Evolutionary conservation across 2,113 vertebrate genomes (phyloP).

Genomic region (Pedionomus torquatus): DNA sequence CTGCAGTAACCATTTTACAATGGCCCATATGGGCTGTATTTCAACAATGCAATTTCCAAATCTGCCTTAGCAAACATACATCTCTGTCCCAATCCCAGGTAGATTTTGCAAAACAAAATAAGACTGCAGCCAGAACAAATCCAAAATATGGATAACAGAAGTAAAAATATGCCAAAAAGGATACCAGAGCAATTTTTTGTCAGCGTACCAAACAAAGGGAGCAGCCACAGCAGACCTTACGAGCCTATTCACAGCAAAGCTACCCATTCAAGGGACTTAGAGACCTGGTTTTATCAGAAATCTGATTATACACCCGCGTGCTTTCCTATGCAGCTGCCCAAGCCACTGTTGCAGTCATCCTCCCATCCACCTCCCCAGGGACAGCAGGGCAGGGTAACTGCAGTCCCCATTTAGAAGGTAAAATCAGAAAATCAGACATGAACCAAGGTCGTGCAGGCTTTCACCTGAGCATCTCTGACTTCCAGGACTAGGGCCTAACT

Average conservation of each 20-base stretch:
- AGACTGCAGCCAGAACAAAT: slow-evolving; percentile 48
- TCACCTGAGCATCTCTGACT: neutral
- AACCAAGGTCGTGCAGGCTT: neutral
- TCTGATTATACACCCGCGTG: slow-evolving; percentile 46
- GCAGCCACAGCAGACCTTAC: neutral
- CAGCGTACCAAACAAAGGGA: slow-evolving; percentile 32
- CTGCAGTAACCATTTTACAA: slow-evolving; percentile 75
- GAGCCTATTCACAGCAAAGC: slow-evolving; percentile 29
- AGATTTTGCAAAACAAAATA: slow-evolving; percentile 66
- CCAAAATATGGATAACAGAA: slow-evolving; percentile 63
- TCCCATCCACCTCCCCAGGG: neutral
- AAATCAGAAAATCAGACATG: neutral
- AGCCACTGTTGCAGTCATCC: neutral
- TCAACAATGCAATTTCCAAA: slow-evolving; percentile 81
- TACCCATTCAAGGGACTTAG: slow-evolving; percentile 38
- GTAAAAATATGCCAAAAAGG: slow-evolving; percentile 56
- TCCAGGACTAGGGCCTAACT: neutral
- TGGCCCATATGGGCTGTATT: slow-evolving; percentile 77
- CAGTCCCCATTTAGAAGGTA: neutral
- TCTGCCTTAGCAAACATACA: slow-evolving; percentile 76
- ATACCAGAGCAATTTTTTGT: slow-evolving; percentile 22
- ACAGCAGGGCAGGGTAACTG: neutral
- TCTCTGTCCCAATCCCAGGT: slow-evolving; percentile 72
- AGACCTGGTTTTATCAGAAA: slow-evolving; percentile 58
- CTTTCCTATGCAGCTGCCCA: slow-evolving; percentile 1